Conservation (phyloP, 2,888 invertebrate genomes). For the Ditylenchus weischeri region DNA sequence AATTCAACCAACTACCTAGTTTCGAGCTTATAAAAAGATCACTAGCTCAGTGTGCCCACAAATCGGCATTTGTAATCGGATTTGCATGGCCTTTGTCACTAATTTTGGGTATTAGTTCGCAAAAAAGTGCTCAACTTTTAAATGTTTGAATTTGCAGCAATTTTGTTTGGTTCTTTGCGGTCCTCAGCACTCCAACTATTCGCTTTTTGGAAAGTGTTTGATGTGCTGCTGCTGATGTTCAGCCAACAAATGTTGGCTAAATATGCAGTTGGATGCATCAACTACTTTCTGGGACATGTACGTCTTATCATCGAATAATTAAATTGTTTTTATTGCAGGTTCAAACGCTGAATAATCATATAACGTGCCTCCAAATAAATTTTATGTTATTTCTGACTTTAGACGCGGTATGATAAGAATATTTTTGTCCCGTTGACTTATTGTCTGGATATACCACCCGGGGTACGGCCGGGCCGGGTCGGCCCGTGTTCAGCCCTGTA, state of each 20-base stretch:
- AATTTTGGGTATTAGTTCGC: neutral
- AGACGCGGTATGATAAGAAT: no score
- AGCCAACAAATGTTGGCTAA: neutral
- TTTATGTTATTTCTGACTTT: no score
- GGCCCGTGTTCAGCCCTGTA: no score
- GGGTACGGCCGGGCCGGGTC: no score
- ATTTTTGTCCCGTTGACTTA: no score
- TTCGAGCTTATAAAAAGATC: neutral
- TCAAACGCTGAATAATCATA: no score
- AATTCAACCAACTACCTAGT: neutral
- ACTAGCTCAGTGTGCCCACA: neutral
- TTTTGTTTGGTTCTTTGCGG: neutral
- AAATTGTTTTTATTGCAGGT: neutral
- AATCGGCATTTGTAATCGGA: neutral
- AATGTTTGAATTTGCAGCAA: neutral
- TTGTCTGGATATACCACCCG: no score
- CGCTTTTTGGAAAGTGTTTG: constrained; percentile 1
- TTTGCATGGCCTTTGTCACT: neutral
- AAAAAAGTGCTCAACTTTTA: no score
- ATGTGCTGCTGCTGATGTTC: neutral
- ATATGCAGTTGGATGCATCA: neutral
- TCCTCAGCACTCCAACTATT: neutral
- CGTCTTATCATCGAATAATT: neutral
- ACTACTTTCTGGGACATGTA: neutral
- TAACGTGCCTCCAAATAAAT: no score